Evolutionary conservation across 2,888 invertebrate species (phyloP).

Genomic region (Osmoderma eremita): DNA sequence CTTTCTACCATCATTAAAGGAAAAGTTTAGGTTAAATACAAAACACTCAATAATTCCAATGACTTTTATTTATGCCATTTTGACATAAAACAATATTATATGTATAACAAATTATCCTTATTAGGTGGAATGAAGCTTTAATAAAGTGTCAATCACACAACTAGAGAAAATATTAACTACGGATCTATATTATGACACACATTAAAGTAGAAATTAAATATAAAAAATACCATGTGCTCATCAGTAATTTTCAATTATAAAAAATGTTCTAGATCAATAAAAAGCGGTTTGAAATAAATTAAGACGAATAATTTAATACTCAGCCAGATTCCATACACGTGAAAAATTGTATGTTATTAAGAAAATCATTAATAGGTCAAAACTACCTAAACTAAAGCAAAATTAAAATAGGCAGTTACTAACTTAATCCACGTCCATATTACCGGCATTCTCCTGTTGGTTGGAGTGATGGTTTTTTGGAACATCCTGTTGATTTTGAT

Average conservation of each 20-base stretch:
- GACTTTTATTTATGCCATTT: constrained; percentile 40
- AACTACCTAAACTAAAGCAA: constrained; percentile 41
- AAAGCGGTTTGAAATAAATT: constrained; percentile 29
- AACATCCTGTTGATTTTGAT: constrained; percentile 46
- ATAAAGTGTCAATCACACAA: constrained; percentile 33
- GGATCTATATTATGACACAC: constrained; percentile 30
- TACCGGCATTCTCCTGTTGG: constrained; percentile 46
- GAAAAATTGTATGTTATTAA: constrained; percentile 36
- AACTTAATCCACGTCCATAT: constrained; percentile 40
- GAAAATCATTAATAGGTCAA: constrained; percentile 39
- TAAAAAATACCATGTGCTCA: constrained; percentile 33
- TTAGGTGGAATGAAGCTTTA: constrained; percentile 44
- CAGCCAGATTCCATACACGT: constrained; percentile 34
- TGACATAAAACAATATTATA: constrained; percentile 44
- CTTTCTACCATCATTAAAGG: too few relatives aligned
- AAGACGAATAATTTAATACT: constrained; percentile 37
- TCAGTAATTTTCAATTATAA: constrained; percentile 19
- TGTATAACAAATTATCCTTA: constrained; percentile 40
- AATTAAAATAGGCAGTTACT: constrained; percentile 38
- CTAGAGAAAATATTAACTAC: constrained; percentile 32
- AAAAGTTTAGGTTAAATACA: neutral
- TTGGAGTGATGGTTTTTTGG: constrained; percentile 41
- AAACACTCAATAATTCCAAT: constrained; percentile 29
- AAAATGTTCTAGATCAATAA: constrained; percentile 18
- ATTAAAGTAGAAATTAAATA: constrained; percentile 33